phyloP scores from a whole-genome alignment of 2,113 vertebrate species.

The Lota lota region DNA sequence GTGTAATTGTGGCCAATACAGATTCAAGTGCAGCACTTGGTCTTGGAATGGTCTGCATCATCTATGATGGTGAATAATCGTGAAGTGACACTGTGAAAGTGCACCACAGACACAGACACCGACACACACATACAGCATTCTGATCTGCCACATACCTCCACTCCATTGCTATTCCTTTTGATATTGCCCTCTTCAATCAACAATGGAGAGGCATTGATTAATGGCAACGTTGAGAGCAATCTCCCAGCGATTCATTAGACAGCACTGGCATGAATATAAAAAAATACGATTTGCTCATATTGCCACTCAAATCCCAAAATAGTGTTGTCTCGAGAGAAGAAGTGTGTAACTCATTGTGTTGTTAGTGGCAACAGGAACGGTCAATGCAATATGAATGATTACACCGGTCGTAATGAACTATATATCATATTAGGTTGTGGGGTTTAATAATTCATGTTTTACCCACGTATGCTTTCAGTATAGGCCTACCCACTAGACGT shows the following conservation, averaged over 20 bases:
- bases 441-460: constrained; percentile 39
- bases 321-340: constrained; percentile 50
- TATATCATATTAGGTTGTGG: constrained; percentile 40
- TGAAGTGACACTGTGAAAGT: too few relatives aligned
- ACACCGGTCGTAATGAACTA: constrained; percentile 21
- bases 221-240: constrained; percentile 67
- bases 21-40: too few relatives aligned
- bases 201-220: constrained; percentile 62
- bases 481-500: constrained; percentile 43
- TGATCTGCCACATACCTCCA: constrained; percentile 40
- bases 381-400: constrained; percentile 21
- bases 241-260: constrained; percentile 69
- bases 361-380: constrained; percentile 41
- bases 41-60: too few relatives aligned
- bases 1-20: too few relatives aligned
- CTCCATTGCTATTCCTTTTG: constrained; percentile 71
- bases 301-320: constrained; percentile 68
- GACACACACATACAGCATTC: background rate
- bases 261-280: constrained; percentile 64
- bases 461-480: constrained; percentile 27
- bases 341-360: constrained; percentile 70
- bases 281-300: constrained; percentile 68
- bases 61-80: too few relatives aligned
- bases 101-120: background rate
- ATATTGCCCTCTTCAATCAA: constrained; percentile 71